A percentile compares a stretch with the other conserved stretches of the same genome.
Conservation (phyloP, 2,113 vertebrate species). For the Sorex fumeus region DNA sequence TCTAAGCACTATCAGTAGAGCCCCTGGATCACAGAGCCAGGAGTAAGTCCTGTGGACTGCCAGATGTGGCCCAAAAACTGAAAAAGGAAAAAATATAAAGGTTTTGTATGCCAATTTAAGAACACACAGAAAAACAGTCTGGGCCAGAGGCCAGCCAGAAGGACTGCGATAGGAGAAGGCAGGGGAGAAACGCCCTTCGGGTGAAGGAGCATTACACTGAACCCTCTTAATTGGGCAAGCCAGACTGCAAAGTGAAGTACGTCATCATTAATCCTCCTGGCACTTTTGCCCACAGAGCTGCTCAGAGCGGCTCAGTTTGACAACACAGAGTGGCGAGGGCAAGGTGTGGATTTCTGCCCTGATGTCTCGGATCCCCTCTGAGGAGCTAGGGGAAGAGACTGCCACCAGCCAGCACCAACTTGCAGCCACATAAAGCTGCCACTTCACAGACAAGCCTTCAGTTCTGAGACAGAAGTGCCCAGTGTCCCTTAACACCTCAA, state of each 20-base stretch:
- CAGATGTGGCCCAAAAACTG: too few species aligned
- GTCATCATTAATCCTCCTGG: neutral
- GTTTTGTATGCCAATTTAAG: too few species aligned
- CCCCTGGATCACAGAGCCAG: neutral
- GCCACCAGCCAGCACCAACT: neutral
- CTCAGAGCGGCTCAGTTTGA: neutral
- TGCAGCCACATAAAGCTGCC: rapidly evolving
- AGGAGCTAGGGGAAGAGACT: neutral
- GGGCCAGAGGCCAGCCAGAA: neutral
- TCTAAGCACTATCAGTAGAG: too few species aligned
- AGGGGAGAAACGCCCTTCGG: neutral
- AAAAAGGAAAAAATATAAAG: too few species aligned
- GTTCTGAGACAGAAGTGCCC: neutral
- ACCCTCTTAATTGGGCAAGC: too few species aligned
- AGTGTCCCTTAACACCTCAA: neutral
- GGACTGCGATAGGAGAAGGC: neutral
- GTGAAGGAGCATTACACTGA: neutral
- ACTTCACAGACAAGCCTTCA: neutral
- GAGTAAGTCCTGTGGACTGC: too few species aligned
- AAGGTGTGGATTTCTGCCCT: neutral
- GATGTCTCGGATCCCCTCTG: neutral
- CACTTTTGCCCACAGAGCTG: neutral
- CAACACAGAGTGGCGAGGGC: too few species aligned
- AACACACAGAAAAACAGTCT: too few species aligned
- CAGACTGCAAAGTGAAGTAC: too few species aligned